A percentile compares a stretch with the other conserved stretches of the same genome.
phyloP scores from a whole-genome alignment of 2,113 vertebrate genomes.

The Chlamydotis undulata region DNA sequence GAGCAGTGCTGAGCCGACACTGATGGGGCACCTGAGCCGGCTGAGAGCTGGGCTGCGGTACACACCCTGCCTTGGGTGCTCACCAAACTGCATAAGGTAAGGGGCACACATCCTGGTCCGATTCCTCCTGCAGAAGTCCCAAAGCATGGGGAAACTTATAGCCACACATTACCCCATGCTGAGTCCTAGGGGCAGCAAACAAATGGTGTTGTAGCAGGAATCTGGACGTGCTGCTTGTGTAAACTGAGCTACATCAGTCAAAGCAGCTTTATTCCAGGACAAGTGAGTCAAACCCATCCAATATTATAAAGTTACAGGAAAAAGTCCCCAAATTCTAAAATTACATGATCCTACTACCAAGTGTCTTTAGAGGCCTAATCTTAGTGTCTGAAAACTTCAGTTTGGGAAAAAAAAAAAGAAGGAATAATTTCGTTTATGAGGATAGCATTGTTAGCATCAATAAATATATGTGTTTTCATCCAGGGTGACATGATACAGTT shows the following conservation, averaged over 20 bases:
- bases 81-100: neutral
- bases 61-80: accelerated
- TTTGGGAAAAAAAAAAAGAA: neutral
- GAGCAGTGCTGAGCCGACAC: neutral
- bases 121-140: neutral
- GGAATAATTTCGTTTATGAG: neutral
- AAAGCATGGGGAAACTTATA: neutral
- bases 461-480: neutral
- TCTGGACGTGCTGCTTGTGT: neutral
- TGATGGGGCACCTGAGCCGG: neutral
- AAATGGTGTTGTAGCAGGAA: neutral
- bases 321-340: neutral
- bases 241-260: neutral
- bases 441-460: neutral
- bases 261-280: neutral
- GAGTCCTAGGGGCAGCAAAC: neutral
- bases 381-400: neutral
- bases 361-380: neutral
- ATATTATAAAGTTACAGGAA: neutral
- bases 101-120: neutral
- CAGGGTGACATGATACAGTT: neutral
- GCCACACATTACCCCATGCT: neutral
- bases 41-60: neutral
- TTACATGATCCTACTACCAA: neutral
- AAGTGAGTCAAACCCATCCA: neutral